These are phyloP conservation scores for Tragelaphus scriptus DNA, from an alignment of 2,113 vertebrate species.

Conservation along the genomic window DNA sequence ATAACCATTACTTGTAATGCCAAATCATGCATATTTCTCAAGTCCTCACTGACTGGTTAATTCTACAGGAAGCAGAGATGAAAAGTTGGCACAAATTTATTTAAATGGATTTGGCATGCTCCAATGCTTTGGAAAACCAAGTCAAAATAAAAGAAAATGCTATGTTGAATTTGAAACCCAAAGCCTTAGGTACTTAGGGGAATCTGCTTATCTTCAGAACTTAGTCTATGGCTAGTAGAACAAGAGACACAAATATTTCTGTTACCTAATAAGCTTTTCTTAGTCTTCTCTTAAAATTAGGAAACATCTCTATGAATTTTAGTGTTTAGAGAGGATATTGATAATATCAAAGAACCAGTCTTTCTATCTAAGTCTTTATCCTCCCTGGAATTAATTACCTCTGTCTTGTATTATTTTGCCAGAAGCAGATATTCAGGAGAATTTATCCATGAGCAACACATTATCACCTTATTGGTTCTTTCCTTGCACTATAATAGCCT, in stretches of 20 bases:
- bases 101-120: neutral
- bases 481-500: neutral
- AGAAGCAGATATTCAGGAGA: neutral
- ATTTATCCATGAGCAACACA: neutral
- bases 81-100: neutral
- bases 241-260: neutral
- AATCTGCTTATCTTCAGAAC: neutral
- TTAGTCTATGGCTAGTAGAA: neutral
- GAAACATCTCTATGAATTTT: neutral
- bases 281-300: neutral
- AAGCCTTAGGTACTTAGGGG: neutral
- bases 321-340: neutral
- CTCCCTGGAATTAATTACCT: conserved; percentile 53
- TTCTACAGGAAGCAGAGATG: neutral
- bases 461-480: neutral
- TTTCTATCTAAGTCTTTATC: neutral
- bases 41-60: neutral
- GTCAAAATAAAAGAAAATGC: neutral
- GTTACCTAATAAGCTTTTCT: neutral
- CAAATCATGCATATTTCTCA: neutral
- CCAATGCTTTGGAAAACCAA: neutral
- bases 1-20: neutral
- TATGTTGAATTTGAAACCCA: neutral
- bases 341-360: neutral
- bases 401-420: neutral